Evolutionary conservation across 2,888 invertebrate species (phyloP).

Genomic region (Leptopilina drosophilae): DNA sequence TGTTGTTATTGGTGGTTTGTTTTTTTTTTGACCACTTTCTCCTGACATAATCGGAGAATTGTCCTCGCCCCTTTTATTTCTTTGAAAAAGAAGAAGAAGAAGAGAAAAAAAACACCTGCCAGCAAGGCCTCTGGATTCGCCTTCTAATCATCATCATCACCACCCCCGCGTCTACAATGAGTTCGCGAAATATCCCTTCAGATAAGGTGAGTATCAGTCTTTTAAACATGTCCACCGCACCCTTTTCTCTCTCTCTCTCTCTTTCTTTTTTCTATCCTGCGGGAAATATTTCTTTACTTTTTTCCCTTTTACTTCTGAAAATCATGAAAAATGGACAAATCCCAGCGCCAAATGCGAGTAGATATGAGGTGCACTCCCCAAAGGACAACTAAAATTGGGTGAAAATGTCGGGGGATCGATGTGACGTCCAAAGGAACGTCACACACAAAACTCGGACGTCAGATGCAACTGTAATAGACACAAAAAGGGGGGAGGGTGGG

Average conservation of each 20-base stretch:
- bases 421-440: constrained; percentile 37
- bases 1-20: too few relatives aligned
- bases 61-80: constrained; percentile 44
- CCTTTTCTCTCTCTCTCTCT: constrained; percentile 50
- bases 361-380: not conserved
- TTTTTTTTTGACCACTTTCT: too few relatives aligned
- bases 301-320: too few relatives aligned
- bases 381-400: constrained; percentile 41
- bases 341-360: too few relatives aligned
- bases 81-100: too few relatives aligned
- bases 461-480: not conserved
- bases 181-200: constrained; percentile 89
- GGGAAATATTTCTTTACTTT: too few relatives aligned
- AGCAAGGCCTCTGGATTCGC: constrained; percentile 69
- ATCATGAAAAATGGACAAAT: too few relatives aligned
- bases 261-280: too few relatives aligned
- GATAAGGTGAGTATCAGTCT: constrained; percentile 83
- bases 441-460: constrained; percentile 37
- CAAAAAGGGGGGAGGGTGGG: not conserved
- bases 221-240: constrained; percentile 64
- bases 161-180: constrained; percentile 79
- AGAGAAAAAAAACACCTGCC: constrained; percentile 51
- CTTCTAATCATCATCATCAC: constrained; percentile 37
- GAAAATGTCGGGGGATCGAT: constrained; percentile 41
- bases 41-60: constrained; percentile 42